Conservation (phyloP, 2,888 invertebrate genomes). For the Lycocerus yunnanus region DNA sequence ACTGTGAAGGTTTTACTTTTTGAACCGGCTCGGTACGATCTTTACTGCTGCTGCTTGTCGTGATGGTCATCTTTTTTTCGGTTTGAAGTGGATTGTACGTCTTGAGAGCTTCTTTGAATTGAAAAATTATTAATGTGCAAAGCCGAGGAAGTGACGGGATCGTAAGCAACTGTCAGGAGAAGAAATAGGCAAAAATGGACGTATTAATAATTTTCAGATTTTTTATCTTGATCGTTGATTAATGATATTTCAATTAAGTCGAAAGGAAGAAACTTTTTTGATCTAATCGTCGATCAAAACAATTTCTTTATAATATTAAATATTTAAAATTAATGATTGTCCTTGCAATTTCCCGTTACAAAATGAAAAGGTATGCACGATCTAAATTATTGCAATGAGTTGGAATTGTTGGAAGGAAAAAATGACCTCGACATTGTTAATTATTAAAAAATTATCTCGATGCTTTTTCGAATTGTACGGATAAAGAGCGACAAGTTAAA, state of each 20-base stretch:
- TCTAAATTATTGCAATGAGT: slow-evolving; percentile 6
- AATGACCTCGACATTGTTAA: neutral
- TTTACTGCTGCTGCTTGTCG: too few species aligned
- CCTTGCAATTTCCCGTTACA: slow-evolving; percentile 16
- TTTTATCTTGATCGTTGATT: neutral
- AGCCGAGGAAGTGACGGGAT: neutral
- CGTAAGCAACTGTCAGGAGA: neutral
- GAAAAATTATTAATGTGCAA: neutral
- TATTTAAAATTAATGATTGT: slow-evolving; percentile 9
- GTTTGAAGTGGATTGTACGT: neutral
- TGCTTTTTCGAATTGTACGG: neutral
- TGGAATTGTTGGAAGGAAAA: neutral
- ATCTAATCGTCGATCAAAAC: neutral
- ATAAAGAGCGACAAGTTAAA: neutral
- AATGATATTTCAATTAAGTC: slow-evolving; percentile 1
- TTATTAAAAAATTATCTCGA: neutral
- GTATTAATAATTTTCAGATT: neutral
- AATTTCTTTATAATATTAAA: slow-evolving; percentile 6
- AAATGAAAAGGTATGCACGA: slow-evolving; percentile 13
- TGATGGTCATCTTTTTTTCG: neutral
- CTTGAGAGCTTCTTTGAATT: neutral
- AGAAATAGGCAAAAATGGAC: neutral
- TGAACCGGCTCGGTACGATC: neutral
- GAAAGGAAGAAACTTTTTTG: slow-evolving; percentile 1
- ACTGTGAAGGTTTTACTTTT: neutral